Base-by-base conservation (phyloP, 2,888 invertebrate species). In the Apantesis nais region DNA sequence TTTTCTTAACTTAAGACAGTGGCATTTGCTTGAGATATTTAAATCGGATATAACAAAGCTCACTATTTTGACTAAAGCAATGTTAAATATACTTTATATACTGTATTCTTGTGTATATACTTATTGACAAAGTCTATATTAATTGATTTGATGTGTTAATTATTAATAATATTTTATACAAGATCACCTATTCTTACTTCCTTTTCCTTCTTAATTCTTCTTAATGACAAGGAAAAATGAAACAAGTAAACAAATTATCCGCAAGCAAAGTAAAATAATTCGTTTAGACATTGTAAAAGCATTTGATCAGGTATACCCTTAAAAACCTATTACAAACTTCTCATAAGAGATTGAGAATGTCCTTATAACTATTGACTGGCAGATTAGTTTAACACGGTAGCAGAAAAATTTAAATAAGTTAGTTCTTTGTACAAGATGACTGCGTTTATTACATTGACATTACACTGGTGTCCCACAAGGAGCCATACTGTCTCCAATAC, bases 21-120 rank as follows among this genome's bases (percentile, higher is more conserved):
- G 14, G 31, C 34, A 2, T 44, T 44, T 16, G 16, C 2, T 29
- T 29, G 14, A 55, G 16, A 29, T 25, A 29, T 16, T 58, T 29
- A 58, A 58, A 29, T 58, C 2, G 5, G 14, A 29, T 29, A 16
- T 25, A 58, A 9, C 37, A 2, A 41, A 12, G 39, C 37, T 58
- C 25, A 37, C 63, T 74, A 69, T 69, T 75, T 75, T 74, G 74
- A 63, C 63, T 41, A 37, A 34, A 73, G 68, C 65, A 73, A 73
- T 39, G 29, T 70, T 70, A 58, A 62, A 67, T 71, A 31, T 65
- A 58, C 25, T 72, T 69, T 76, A 76, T 77, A 74, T 80, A 72
- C 55, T 74, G 71, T 68, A 70, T 62, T 80, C 67, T 65, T 55
- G 25, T 79, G 74, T 74, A 78, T 74, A 79, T 80, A 72, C 61